Evolutionary conservation across 2,797 vertebrate genomes (phyloP), one percentile per base, ranked within the genome.

Genomic region (Iguana delicatissima): DNA sequence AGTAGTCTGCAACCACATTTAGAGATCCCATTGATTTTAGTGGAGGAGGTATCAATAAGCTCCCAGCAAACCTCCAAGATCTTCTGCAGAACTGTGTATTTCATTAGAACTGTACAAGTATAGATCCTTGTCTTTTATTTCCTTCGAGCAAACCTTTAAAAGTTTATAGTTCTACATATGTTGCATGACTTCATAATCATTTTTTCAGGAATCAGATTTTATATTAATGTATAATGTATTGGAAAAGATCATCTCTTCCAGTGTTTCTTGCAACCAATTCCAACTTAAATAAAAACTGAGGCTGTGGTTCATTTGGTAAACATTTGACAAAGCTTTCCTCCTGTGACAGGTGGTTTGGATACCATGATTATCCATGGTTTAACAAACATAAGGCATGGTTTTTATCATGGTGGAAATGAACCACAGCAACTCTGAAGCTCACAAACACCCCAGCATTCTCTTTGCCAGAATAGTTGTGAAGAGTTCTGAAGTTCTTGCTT

Each of bases 241-340:
- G 46, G n/a, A 84, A 81, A 26, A 84, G 13, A 29, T 12, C 46
- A 4, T 10, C 24, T 38, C 50, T 85, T 59, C 74, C 26, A 79
- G 57, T 1, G 9, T 32, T 76, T 26, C 35, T 18, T 46, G 9
- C 20, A 32, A 29, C 57, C 4, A 69, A 1, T 91, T 24, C 72
- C 72, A 82, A 57, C 5, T 6, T 32, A 79, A 91, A 89, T 32
- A 38, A 92, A 89, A 87, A 4, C 76, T 6, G 6, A 84, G 26
- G 84, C 80, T 62, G 87, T 73, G 1, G 22, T 74, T 84, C 86
- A 32, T 52, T 80, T 26, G 32, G 7, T 72, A 55, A 72, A 32
- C 24, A 38, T 81, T 81, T 52, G 2, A 77, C 22, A 81, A 90
- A 92, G 24, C 26, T 84, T 5, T 59, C 18, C 85, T 77, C 89